Base-by-base conservation (phyloP, 2,113 vertebrate species). In the Pungitius pungitius region DNA sequence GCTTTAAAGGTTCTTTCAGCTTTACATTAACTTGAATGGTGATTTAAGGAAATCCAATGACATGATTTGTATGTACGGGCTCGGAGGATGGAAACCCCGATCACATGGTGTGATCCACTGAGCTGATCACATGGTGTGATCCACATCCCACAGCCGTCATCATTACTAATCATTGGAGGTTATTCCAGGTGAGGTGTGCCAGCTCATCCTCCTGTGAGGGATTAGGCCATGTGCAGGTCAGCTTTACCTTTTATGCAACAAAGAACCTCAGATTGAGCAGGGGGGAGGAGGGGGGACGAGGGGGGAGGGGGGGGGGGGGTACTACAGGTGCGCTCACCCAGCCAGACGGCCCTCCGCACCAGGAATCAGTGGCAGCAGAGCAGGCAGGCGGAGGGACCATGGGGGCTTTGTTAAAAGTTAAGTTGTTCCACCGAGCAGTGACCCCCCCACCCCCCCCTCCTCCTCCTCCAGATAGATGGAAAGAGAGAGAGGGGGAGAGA, bases 221-320 rank as follows among this genome's bases (percentile, higher is more conserved):
- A 87, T 91, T 89, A 91, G 69, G 70, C 58, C 64, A 39, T 68
- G 81, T 80, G 79, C 77, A 66, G 14, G 55, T 72, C 71, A 84
- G 86, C 78, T 84, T 89, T 84, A 66, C 72, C 60, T 81, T 30
- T 89, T 89, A 85, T 64, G 78, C 69, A 89, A 91, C 75, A 39
- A 22, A 39, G 10, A 35, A 35, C 33, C 33, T 35, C 3, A 35
- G 33, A 6, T 35, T 5, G 6, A 5, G 30, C 3, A 5, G 30
- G 30, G 2, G 30, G 30, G 30, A n/a, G n/a, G n/a, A n/a, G n/a
- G n/a, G n/a, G n/a, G 30, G 5, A 5, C 30, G 30, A 5, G 30
- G 30, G 33, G 33, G 33, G 33, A 6, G 33, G 33, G 33, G 4
- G 33, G 33, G 33, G 33, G 4, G 33, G 3, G 33, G 33, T 35